Evolutionary conservation across 1,140 invertebrate species (phyloP), one percentile per base, ranked within the genome.

Genomic region (Drosophila busckii): DNA sequence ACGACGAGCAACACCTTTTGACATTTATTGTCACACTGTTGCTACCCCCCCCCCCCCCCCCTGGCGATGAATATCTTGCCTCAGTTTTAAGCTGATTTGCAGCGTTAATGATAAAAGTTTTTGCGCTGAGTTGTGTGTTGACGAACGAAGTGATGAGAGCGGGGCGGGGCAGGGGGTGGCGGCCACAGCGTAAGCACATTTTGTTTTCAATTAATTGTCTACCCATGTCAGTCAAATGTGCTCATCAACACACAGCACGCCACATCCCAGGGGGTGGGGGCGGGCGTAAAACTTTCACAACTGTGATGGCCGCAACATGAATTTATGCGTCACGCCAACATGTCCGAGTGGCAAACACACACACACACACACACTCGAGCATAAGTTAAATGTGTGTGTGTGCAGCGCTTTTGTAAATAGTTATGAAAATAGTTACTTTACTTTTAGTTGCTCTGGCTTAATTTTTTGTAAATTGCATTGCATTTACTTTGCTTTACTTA

Each of bases 61-160:
- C 20, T 10, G 23, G 8, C 16, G 15, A 17, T 35, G 29, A 50
- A 63, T 49, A 34, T 41, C 37, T 46, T 60, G 55, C 71, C n/a
- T 46, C 52, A 52, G 62, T 55, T 65, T 76, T 59, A 64, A 80
- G 73, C 73, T 68, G 73, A 80, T 73, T 80, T 60, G 41, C 64
- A 53, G 54, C 73, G 59, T 65, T 80, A 80, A 78, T 78, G 73
- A 80, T 73, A 80, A 71, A 78, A 78, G 73, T 78, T 78, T 80
- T 34, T 25, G 15, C 44, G 64, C 38, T 35, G 54, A 19, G 23
- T 17, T 8, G n/a, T 29, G 6, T 12, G 34, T 23, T 28, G 16
- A 0, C 9, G 8, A 5, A 5, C 7, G 7, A 6, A 5, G 8
- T 7, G 42, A 12, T n/a, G 19, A 8, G 19, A 5, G 20, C n/a